phyloP scores from a whole-genome alignment of 2,797 vertebrate genomes.

The Furcifer pardalis region DNA sequence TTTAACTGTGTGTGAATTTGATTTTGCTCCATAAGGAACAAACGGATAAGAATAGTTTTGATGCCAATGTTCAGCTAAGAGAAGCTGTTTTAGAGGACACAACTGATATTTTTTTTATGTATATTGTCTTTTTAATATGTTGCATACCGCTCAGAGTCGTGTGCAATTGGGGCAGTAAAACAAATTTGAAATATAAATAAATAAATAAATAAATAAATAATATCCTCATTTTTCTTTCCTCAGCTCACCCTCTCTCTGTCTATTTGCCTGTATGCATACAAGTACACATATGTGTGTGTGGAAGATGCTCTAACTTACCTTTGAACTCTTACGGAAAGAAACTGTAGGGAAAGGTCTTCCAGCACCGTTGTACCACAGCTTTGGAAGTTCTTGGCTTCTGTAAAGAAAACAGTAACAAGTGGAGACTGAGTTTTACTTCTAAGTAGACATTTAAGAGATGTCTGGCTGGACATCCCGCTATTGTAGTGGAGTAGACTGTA shows the following conservation, averaged over 20 bases:
- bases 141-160: no score
- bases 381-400: conserved; percentile 45
- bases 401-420: not conserved
- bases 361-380: conserved; percentile 38
- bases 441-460: not conserved
- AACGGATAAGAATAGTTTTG: not conserved
- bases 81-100: no score
- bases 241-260: not conserved
- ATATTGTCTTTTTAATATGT: no score
- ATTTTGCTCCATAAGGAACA: not conserved
- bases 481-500: no score
- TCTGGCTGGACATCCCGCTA: no score
- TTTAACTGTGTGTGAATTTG: not conserved
- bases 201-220: no score
- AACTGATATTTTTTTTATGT: not conserved
- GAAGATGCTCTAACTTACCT: conserved; percentile 54
- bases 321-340: conserved; percentile 9
- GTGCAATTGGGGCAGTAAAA: no score
- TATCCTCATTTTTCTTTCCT: not conserved
- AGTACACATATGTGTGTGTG: not conserved
- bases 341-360: conserved; percentile 42
- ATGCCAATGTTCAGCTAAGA: no score
- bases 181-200: no score
- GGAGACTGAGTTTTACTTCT: not conserved
- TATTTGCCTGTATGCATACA: not conserved